Evolutionary conservation across 2,888 invertebrate species (phyloP).

Genomic region (Eudemis profundana): DNA sequence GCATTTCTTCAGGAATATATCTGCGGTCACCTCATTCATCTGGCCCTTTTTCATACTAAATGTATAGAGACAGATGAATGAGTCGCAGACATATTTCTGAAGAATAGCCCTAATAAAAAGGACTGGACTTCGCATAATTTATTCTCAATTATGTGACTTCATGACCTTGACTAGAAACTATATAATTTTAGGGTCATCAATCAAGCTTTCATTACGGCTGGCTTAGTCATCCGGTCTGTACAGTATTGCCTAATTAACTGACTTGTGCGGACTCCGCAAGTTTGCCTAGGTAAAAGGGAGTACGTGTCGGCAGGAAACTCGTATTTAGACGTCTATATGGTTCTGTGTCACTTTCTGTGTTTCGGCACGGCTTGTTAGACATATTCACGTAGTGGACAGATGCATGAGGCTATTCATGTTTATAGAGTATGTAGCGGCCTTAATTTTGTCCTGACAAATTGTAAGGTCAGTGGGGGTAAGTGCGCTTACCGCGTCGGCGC

Average conservation of each 20-base stretch:
- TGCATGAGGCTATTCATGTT: not conserved
- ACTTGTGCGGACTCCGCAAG: not conserved
- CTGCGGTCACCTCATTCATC: too few relatives aligned
- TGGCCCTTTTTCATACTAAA: too few relatives aligned
- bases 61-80: too few relatives aligned
- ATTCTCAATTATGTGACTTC: not conserved
- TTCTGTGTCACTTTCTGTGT: not conserved
- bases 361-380: not conserved
- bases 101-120: too few relatives aligned
- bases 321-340: not conserved
- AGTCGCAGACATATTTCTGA: too few relatives aligned
- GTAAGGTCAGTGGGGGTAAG: too few relatives aligned
- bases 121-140: too few relatives aligned
- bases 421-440: not conserved
- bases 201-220: slow-evolving; percentile 13
- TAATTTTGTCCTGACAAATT: not conserved
- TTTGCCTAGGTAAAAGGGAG: not conserved
- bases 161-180: not conserved
- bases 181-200: not conserved
- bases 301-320: not conserved
- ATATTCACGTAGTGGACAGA: not conserved
- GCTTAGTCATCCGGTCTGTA: not conserved
- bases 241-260: slow-evolving; percentile 11
- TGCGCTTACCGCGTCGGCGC: too few relatives aligned
- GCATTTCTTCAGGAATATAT: too few relatives aligned